Evolutionary conservation across 2,797 vertebrate species (phyloP).

Genomic region (Siniperca scherzeri): DNA sequence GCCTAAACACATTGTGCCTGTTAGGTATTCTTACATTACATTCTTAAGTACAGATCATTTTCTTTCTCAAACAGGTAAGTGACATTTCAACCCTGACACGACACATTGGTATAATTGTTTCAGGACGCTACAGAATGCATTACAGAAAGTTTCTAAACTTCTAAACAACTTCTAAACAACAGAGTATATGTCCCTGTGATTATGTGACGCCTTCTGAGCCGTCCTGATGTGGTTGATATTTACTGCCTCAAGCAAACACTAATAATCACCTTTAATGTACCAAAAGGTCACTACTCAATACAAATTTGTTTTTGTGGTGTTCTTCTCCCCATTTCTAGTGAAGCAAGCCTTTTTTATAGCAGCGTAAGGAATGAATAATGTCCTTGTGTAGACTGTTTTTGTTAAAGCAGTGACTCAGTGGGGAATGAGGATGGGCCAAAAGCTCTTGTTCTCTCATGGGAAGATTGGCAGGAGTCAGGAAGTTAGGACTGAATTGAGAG

Average conservation of each 20-base stretch:
- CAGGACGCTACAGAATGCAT: background rate
- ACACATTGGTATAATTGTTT: background rate
- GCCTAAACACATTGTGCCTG: background rate
- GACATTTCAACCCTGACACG: background rate
- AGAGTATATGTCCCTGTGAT: background rate
- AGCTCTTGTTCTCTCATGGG: conserved; percentile 49
- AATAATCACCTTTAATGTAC: background rate
- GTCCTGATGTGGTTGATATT: background rate
- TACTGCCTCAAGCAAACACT: background rate
- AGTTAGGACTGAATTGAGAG: conserved; percentile 62
- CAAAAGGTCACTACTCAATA: background rate
- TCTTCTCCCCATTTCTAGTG: conserved; percentile 8
- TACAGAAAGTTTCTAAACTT: no score
- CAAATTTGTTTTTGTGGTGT: conserved; percentile 20
- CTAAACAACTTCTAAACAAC: no score
- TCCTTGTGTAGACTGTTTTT: conserved; percentile 33
- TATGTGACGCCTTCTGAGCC: background rate
- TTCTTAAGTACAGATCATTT: background rate
- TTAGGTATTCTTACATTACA: no score
- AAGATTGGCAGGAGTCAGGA: conserved; percentile 69
- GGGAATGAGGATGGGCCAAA: conserved; percentile 40
- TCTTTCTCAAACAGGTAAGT: background rate
- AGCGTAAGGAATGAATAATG: conserved; percentile 35
- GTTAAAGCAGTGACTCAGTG: conserved; percentile 45
- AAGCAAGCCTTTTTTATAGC: conserved; percentile 45